These are phyloP conservation scores for Thalassoma bifasciatum DNA, from an alignment of 2,113 vertebrate genomes.

Conservation along the genomic window DNA sequence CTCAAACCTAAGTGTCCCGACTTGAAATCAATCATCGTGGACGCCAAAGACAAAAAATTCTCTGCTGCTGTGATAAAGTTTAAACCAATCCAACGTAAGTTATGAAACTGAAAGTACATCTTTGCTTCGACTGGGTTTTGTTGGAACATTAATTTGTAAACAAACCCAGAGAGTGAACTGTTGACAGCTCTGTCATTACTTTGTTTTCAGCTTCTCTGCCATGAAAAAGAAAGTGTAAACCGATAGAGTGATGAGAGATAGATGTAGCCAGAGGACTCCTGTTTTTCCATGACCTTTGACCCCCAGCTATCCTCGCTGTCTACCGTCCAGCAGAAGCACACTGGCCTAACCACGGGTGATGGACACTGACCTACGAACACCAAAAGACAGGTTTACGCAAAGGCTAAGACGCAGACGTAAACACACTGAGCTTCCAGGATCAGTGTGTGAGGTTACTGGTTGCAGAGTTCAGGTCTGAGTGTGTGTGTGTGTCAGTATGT, in stretches of 20 bases:
- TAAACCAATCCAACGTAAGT: too few relatives aligned
- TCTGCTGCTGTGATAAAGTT: too few relatives aligned
- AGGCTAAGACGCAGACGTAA: constrained; percentile 11
- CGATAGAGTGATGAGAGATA: not conserved
- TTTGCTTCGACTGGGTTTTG: too few relatives aligned
- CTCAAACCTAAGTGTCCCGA: too few relatives aligned
- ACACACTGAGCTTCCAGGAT: constrained; percentile 4
- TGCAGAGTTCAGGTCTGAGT: constrained; percentile 29
- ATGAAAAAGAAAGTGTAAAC: constrained; percentile 28
- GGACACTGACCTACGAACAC: not conserved
- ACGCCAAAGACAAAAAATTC: too few relatives aligned
- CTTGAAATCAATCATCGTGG: not conserved
- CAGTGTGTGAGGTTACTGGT: not conserved
- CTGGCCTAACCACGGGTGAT: not conserved
- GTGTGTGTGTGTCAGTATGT: constrained; percentile 35
- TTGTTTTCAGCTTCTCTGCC: constrained; percentile 7
- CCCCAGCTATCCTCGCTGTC: constrained; percentile 29
- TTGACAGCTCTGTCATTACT: constrained; percentile 37
- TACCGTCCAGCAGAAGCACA: constrained; percentile 22
- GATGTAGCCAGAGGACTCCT: constrained; percentile 54
- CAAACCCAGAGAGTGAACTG: constrained; percentile 22
- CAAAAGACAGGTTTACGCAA: constrained; percentile 33
- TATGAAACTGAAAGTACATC: too few relatives aligned
- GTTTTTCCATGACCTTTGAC: constrained; percentile 66
- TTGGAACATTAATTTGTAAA: too few relatives aligned